These are phyloP conservation scores for Thymelicus sylvestris DNA, from an alignment of 2,888 invertebrate species.

Conservation along the genomic window DNA sequence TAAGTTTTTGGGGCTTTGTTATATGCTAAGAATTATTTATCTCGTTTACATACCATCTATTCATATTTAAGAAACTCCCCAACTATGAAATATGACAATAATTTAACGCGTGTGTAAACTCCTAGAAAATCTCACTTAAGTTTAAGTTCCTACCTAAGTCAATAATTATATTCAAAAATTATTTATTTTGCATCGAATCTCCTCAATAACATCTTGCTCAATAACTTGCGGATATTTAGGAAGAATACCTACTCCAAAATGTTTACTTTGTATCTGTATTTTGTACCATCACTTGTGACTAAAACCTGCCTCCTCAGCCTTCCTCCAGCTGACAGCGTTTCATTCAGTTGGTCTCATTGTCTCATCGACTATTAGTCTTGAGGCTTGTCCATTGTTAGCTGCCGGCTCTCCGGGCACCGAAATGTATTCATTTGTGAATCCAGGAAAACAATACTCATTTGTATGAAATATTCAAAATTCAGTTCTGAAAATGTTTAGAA, in stretches of 20 bases:
- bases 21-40: not conserved
- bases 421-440: constrained; percentile 16
- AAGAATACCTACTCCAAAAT: too few relatives aligned
- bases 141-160: too few relatives aligned
- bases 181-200: too few relatives aligned
- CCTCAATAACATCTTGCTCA: too few relatives aligned
- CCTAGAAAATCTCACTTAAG: too few relatives aligned
- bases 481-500: not conserved
- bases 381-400: constrained; percentile 38
- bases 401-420: constrained; percentile 6
- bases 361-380: constrained; percentile 26
- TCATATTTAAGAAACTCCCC: too few relatives aligned
- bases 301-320: constrained; percentile 1
- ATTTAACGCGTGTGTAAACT: too few relatives aligned
- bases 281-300: not conserved
- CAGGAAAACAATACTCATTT: not conserved
- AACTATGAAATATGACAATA: too few relatives aligned
- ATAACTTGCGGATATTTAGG: too few relatives aligned
- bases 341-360: constrained; percentile 44
- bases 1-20: not conserved
- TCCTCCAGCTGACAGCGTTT: constrained; percentile 50
- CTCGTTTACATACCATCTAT: too few relatives aligned
- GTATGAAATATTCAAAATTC: constrained; percentile 1
- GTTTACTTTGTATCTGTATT: not conserved
- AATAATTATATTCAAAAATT: too few relatives aligned